Conservation (phyloP, 2,797 vertebrate genomes). For the Aselliscus stoliczkanus region DNA sequence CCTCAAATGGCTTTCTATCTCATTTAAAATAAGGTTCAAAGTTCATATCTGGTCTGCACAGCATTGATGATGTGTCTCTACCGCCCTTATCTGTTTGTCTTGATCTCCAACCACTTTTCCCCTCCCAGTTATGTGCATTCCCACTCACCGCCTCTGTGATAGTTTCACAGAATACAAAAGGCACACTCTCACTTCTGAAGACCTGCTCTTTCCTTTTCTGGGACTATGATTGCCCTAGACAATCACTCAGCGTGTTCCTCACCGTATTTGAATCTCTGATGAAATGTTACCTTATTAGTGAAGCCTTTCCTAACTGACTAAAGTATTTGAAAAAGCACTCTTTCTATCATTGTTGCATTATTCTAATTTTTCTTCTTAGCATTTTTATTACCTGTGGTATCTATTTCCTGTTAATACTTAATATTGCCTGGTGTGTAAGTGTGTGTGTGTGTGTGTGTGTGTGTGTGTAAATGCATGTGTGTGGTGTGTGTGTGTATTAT, state of each 20-base stretch:
- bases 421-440: background rate
- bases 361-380: background rate
- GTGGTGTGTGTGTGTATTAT: too few relatives aligned
- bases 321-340: conserved; percentile 9
- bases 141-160: background rate
- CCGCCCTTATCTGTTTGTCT: background rate
- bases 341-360: background rate
- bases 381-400: background rate
- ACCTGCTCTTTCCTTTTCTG: background rate
- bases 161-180: background rate
- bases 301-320: background rate
- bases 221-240: background rate
- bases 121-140: background rate
- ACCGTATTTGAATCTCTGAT: background rate
- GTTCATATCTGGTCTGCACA: background rate
- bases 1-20: background rate
- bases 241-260: background rate
- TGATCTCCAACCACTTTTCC: background rate
- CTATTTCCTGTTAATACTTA: background rate
- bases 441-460: too few relatives aligned
- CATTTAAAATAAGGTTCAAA: background rate
- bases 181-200: background rate
- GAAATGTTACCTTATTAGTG: background rate
- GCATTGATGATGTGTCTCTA: background rate
- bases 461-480: too few relatives aligned